These are phyloP conservation scores for Myopa testacea DNA, from an alignment of 2,888 invertebrate genomes.

Conservation along the genomic window DNA sequence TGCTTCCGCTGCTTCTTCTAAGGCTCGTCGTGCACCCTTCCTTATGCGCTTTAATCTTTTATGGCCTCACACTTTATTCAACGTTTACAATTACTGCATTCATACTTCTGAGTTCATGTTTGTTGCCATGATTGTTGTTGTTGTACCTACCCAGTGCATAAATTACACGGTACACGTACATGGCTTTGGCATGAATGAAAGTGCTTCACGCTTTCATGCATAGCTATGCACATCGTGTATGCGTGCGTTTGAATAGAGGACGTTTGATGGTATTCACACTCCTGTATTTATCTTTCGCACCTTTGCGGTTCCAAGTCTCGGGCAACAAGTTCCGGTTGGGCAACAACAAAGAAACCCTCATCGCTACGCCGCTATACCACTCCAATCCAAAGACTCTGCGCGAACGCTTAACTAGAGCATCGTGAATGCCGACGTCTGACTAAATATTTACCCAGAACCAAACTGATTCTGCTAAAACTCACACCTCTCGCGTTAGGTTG, in stretches of 20 bases:
- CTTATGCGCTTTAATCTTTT: conserved; percentile 12
- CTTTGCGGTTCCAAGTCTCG: background rate
- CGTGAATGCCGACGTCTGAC: too few species aligned
- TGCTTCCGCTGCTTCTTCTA: background rate
- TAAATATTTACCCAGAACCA: too few species aligned
- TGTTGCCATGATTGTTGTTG: too few species aligned
- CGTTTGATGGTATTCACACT: background rate
- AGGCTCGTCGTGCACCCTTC: background rate
- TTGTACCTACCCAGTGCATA: background rate
- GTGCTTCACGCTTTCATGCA: background rate
- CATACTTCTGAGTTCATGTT: background rate
- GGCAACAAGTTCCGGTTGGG: too few species aligned
- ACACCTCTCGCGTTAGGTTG: too few species aligned
- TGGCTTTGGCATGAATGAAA: conserved; percentile 18
- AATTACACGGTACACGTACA: conserved; percentile 6
- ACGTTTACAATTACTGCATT: background rate
- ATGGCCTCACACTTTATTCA: conserved; percentile 14
- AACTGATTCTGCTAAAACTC: too few species aligned
- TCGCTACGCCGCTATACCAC: too few species aligned
- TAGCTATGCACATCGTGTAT: background rate
- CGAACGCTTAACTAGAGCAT: too few species aligned
- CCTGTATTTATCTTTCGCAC: conserved; percentile 15
- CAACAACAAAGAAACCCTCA: background rate
- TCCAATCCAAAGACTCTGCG: too few species aligned
- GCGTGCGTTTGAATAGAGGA: background rate